Evolutionary conservation across 1,140 invertebrate genomes (phyloP).

Genomic region (Diuraphis noxia): DNA sequence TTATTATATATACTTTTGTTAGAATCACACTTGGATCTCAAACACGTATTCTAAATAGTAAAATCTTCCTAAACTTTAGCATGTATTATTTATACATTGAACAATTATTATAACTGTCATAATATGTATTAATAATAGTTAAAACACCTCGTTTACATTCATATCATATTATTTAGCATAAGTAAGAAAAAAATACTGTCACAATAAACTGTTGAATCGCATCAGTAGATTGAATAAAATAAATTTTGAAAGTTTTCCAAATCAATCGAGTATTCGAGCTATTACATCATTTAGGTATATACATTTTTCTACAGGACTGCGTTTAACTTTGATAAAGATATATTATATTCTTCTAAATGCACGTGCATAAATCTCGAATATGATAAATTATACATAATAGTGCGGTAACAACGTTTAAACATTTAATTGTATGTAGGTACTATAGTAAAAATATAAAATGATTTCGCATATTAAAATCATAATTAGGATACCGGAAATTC

Average conservation of each 20-base stretch:
- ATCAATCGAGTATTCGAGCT: neutral
- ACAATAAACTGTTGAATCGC: no score
- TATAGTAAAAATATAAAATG: neutral
- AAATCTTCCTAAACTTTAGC: neutral
- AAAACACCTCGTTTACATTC: neutral
- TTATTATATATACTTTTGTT: neutral
- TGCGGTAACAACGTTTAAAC: neutral
- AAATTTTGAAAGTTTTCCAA: neutral
- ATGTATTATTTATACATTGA: neutral
- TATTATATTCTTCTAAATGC: no score
- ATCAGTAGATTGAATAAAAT: neutral
- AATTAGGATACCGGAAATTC: conserved; percentile 12
- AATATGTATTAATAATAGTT: neutral
- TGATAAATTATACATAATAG: neutral
- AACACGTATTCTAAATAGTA: neutral
- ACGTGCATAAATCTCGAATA: neutral
- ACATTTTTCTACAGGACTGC: neutral
- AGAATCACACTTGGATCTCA: neutral
- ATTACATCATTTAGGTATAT: neutral
- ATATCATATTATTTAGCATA: neutral
- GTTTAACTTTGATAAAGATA: neutral
- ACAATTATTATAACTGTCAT: neutral
- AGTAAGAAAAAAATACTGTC: neutral
- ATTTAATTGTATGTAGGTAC: neutral
- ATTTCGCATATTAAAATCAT: neutral